A percentile compares a stretch with the other conserved stretches of the same genome.
These are phyloP conservation scores for Microtus ochrogaster DNA, from an alignment of 2,113 vertebrate species.

Conservation along the genomic window DNA sequence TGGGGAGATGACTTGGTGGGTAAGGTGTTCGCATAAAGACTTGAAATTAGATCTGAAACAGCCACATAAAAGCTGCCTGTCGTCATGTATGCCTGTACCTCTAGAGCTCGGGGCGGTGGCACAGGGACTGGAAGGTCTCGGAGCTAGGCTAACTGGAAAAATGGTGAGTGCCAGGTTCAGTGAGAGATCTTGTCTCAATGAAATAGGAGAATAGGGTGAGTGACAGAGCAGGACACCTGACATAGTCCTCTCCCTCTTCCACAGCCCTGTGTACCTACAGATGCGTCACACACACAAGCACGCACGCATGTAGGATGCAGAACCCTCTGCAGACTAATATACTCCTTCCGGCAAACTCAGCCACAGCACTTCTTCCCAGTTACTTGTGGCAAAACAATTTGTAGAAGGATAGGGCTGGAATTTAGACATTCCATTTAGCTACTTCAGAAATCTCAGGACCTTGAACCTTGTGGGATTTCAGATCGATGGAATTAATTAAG, in stretches of 20 bases:
- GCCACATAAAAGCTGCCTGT: neutral
- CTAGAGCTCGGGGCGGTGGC: neutral
- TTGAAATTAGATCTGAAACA: neutral
- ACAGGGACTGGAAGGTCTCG: neutral
- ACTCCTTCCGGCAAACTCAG: slow-evolving; percentile 81
- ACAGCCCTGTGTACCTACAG: neutral
- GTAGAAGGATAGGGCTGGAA: slow-evolving; percentile 85
- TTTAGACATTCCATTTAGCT: slow-evolving; percentile 89
- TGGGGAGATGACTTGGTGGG: no score
- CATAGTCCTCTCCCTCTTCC: neutral
- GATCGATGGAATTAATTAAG: slow-evolving; percentile 90
- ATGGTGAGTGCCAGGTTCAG: no score
- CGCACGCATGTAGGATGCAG: neutral
- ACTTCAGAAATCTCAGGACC: slow-evolving; percentile 87
- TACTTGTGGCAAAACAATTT: slow-evolving; percentile 85
- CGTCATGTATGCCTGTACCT: neutral
- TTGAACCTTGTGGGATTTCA: slow-evolving; percentile 85
- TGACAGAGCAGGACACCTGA: neutral
- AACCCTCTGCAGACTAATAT: slow-evolving; percentile 51
- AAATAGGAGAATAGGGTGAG: neutral
- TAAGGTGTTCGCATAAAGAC: neutral
- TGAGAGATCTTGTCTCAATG: neutral
- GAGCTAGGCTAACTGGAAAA: neutral
- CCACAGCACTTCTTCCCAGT: slow-evolving; percentile 75
- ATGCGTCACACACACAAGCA: no score